These are phyloP conservation scores for Centruroides vittatus DNA, from an alignment of 1,140 invertebrate genomes.

Conservation along the genomic window DNA sequence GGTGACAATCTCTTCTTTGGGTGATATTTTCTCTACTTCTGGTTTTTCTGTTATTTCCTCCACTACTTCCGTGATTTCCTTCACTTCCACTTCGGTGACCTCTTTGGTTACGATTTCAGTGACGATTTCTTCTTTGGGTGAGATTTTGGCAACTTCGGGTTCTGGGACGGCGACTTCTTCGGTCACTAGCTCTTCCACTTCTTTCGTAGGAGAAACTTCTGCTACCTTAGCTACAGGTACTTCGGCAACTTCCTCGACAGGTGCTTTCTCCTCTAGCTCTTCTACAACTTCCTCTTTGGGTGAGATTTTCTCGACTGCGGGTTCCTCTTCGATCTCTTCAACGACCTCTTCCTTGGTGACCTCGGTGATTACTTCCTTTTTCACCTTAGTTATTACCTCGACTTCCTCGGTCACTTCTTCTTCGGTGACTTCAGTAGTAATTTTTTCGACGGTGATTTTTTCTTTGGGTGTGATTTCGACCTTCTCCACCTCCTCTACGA, in stretches of 20 bases:
- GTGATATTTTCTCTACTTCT: not conserved
- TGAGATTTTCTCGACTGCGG: conserved; percentile 17
- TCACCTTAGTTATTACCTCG: not conserved
- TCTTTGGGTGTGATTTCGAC: not conserved
- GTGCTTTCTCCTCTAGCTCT: conserved; percentile 35
- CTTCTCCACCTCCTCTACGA: not conserved
- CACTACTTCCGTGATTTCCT: conserved; percentile 3
- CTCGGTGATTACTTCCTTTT: not conserved
- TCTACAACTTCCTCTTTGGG: conserved; percentile 30
- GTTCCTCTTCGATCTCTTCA: conserved; percentile 5
- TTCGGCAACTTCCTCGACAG: not conserved
- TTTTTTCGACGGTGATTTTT: not conserved
- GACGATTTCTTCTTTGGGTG: not conserved
- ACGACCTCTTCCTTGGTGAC: conserved; percentile 11
- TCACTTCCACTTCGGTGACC: not conserved
- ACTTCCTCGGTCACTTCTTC: not conserved
- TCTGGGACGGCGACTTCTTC: no score
- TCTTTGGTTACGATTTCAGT: not conserved
- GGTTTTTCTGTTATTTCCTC: conserved; percentile 8
- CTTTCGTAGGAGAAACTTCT: not conserved
- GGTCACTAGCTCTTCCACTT: conserved; percentile 6
- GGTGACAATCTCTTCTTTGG: not conserved
- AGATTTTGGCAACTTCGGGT: no score
- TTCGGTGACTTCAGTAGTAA: not conserved
- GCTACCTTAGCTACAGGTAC: conserved; percentile 20